Conservation (phyloP, 2,113 vertebrate genomes). For the Merops nubicus region DNA sequence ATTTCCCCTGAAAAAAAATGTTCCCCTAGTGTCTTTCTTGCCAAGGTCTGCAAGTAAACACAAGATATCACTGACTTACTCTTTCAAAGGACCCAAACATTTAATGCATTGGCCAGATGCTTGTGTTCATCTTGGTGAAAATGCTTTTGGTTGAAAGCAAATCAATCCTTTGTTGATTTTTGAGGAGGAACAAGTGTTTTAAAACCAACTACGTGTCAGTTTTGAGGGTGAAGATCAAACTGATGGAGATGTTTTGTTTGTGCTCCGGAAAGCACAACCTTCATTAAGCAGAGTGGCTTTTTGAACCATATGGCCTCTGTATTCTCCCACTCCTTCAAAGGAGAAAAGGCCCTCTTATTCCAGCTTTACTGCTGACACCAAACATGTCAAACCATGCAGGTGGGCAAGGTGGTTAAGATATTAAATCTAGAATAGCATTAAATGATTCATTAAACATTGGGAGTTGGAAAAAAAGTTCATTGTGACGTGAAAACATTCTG, state of each 20-base stretch:
- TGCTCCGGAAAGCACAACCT: constrained; percentile 5
- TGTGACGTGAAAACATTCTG: neutral
- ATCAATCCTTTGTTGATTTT: constrained; percentile 48
- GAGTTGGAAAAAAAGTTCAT: neutral
- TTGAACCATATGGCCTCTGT: constrained; percentile 43
- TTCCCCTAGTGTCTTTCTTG: constrained; percentile 12
- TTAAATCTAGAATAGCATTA: neutral
- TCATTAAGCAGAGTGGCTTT: constrained; percentile 35
- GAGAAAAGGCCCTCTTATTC: neutral
- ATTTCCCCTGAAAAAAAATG: constrained; percentile 16
- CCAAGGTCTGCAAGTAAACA: neutral
- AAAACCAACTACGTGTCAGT: constrained; percentile 23
- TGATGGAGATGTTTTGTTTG: constrained; percentile 53
- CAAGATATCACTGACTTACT: constrained; percentile 6
- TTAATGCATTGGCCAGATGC: constrained; percentile 29
- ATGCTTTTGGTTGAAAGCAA: neutral
- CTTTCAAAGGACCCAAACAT: constrained; percentile 29
- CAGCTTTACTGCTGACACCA: neutral
- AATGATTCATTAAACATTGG: neutral
- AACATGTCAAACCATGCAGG: neutral
- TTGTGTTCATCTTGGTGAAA: neutral
- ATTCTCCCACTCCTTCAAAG: constrained; percentile 34
- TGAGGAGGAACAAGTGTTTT: constrained; percentile 19
- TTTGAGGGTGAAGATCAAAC: constrained; percentile 24
- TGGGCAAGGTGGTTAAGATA: neutral